Conservation (phyloP, 2,888 invertebrate genomes). For the Orthosia gracilis region DNA sequence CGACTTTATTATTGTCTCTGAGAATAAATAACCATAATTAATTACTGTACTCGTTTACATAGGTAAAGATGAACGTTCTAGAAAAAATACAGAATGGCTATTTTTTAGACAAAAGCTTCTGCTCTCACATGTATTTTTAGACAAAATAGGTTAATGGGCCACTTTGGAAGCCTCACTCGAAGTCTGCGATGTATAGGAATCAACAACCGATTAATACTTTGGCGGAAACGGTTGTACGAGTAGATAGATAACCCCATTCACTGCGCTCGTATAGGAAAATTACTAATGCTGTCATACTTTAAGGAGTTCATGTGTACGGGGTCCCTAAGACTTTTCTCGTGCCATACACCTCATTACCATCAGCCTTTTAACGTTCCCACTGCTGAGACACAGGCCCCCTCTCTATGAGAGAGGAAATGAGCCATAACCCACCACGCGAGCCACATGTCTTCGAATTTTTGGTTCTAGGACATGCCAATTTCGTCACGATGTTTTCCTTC, state of each 20-base stretch:
- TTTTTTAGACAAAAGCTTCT: constrained; percentile 14
- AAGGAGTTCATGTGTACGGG: neutral
- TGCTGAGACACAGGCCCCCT: no score
- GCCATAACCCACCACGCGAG: no score
- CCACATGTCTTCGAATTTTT: no score
- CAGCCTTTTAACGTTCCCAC: no score
- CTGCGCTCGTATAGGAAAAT: constrained; percentile 15
- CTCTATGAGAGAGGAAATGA: no score
- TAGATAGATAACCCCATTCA: constrained; percentile 38
- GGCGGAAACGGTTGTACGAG: constrained; percentile 10
- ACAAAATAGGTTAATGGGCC: constrained; percentile 51
- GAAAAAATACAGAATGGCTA: neutral
- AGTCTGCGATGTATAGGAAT: constrained; percentile 35
- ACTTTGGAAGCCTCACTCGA: constrained; percentile 12
- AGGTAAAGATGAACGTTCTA: neutral
- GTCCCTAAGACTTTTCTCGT: neutral
- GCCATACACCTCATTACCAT: no score
- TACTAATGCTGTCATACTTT: neutral
- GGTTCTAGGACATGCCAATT: no score
- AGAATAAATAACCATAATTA: neutral
- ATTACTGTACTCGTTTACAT: neutral
- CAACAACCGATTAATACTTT: constrained; percentile 57
- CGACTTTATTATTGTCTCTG: constrained; percentile 11
- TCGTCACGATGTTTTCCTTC: no score
- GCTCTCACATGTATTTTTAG: constrained; percentile 22